phyloP scores from a whole-genome alignment of 2,113 vertebrate species.

The Cephalopholis sonnerati region DNA sequence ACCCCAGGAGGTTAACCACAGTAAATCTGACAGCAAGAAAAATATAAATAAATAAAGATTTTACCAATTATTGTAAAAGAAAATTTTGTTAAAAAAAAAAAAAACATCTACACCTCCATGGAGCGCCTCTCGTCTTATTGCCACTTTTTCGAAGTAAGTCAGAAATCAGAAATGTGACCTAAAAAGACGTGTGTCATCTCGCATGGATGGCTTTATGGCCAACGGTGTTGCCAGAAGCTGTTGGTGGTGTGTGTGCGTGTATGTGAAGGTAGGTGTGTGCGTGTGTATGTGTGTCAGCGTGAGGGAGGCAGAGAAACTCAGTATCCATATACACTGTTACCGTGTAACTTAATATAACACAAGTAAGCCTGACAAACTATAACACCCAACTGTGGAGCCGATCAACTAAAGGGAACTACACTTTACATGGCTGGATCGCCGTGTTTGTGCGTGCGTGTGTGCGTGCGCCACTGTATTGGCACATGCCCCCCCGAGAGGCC shows the following conservation, averaged over 20 bases:
- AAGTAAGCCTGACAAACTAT: constrained; percentile 35
- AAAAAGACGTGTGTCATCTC: constrained; percentile 32
- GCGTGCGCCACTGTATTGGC: not conserved
- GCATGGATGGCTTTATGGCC: constrained; percentile 20
- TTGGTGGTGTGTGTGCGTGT: constrained; percentile 28
- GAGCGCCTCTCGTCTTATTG: no score
- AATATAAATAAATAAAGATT: not conserved
- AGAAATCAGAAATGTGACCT: constrained; percentile 39
- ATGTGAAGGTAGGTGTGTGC: constrained; percentile 16
- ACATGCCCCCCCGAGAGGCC: constrained; percentile 26
- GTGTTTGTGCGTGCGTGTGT: not conserved
- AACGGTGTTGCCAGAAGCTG: constrained; percentile 29
- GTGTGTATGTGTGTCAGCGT: constrained; percentile 22
- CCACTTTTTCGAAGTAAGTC: constrained; percentile 28
- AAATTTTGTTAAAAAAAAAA: no score
- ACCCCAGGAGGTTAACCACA: not conserved
- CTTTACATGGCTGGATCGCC: constrained; percentile 13
- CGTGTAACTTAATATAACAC: constrained; percentile 47
- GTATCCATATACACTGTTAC: constrained; percentile 22
- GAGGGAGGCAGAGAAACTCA: not conserved
- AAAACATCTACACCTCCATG: no score
- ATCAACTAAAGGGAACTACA: constrained; percentile 23
- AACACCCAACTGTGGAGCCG: constrained; percentile 41
- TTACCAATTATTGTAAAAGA: not conserved
- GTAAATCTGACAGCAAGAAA: not conserved